These are phyloP conservation scores for Drosophila biarmipes DNA, from an alignment of 1,140 invertebrate species.

Conservation along the genomic window DNA sequence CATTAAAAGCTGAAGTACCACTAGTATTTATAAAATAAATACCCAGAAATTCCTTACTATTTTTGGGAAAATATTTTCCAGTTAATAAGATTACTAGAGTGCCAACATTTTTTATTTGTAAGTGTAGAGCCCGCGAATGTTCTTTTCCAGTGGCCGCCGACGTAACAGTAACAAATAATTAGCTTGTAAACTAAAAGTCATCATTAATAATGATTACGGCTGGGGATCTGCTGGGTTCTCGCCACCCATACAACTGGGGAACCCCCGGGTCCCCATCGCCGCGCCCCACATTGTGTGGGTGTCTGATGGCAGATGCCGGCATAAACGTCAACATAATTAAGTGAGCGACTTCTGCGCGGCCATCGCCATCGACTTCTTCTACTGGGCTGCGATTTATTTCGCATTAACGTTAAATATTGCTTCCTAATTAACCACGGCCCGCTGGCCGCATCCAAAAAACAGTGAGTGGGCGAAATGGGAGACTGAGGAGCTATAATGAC, in stretches of 20 bases:
- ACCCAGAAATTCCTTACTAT: background rate
- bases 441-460: constrained; percentile 57
- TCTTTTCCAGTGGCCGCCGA: constrained; percentile 21
- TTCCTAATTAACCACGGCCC: constrained; percentile 75
- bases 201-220: constrained; percentile 82
- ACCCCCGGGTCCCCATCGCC: background rate
- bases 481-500: constrained; percentile 52
- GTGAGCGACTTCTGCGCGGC: constrained; percentile 61
- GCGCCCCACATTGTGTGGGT: constrained; percentile 21
- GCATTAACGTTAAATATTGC: constrained; percentile 82
- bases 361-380: constrained; percentile 50
- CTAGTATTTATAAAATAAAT: too few species aligned
- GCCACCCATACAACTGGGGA: background rate
- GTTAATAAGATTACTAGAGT: constrained; percentile 17
- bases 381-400: constrained; percentile 75
- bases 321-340: constrained; percentile 83
- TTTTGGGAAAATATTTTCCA: background rate
- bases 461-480: constrained; percentile 12
- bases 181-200: constrained; percentile 83
- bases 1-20: too few species aligned
- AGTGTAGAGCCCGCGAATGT: constrained; percentile 28
- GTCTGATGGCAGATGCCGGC: constrained; percentile 39
- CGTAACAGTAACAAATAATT: constrained; percentile 83
- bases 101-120: constrained; percentile 6
- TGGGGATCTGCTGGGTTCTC: constrained; percentile 39